These are phyloP conservation scores for Cavia porcellus DNA, from an alignment of 2,113 vertebrate species.

Conservation along the genomic window DNA sequence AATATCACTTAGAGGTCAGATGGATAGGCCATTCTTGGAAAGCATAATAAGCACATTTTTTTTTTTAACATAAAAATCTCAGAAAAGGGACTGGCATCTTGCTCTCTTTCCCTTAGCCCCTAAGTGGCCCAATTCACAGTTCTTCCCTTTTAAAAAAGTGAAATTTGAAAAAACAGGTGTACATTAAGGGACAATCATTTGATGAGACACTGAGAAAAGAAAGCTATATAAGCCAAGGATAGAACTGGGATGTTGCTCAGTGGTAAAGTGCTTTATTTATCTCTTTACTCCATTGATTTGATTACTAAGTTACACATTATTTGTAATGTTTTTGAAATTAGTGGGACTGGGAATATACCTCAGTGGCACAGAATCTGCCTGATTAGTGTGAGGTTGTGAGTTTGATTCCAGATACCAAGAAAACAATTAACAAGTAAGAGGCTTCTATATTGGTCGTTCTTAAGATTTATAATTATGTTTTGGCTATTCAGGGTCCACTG, in stretches of 20 bases:
- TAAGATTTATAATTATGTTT: background rate
- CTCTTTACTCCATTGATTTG: background rate
- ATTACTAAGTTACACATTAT: background rate
- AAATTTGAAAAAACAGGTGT: background rate
- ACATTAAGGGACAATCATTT: fast-evolving
- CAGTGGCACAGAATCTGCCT: too few species aligned
- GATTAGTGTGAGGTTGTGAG: too few species aligned
- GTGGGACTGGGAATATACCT: too few species aligned
- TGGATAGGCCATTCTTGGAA: background rate
- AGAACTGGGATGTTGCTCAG: background rate
- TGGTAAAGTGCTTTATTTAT: background rate
- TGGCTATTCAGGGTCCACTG: background rate
- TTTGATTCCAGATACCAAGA: too few species aligned
- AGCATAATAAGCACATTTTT: background rate
- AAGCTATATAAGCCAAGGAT: background rate
- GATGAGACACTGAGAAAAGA: background rate
- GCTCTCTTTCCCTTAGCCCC: too few species aligned
- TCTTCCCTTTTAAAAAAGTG: background rate
- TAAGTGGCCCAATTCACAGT: too few species aligned
- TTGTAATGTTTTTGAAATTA: background rate
- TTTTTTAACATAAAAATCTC: background rate
- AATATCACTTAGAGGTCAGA: background rate
- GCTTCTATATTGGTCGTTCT: background rate
- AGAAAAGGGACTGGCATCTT: too few species aligned
- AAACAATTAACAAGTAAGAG: background rate